Evolutionary conservation across 2,888 invertebrate genomes (phyloP).

Genomic region (Callimorpha dominula): DNA sequence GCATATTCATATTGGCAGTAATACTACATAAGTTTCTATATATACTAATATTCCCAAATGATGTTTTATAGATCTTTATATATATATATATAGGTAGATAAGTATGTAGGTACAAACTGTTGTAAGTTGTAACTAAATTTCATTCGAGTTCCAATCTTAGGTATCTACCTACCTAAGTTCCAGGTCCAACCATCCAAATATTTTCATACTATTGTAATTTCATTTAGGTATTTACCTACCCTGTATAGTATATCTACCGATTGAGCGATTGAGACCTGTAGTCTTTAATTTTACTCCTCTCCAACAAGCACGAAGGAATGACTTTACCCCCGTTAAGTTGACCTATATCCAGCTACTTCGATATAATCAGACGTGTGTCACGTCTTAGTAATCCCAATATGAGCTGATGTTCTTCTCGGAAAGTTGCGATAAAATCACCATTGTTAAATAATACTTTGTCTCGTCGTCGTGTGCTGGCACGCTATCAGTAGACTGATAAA

Average conservation of each 20-base stretch:
- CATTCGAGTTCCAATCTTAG: no score
- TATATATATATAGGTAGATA: no score
- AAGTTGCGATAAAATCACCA: slow-evolving; percentile 25
- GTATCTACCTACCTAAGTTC: background rate
- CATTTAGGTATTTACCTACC: background rate
- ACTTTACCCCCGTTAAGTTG: background rate
- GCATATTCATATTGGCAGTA: background rate
- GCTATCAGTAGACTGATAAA: slow-evolving; percentile 24
- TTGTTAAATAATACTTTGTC: slow-evolving; percentile 22
- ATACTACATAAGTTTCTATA: no score
- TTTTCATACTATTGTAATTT: background rate
- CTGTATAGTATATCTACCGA: background rate
- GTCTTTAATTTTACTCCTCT: background rate
- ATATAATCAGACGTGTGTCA: background rate
- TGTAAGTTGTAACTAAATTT: no score
- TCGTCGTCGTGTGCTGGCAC: background rate
- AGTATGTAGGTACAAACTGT: no score
- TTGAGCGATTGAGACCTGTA: background rate
- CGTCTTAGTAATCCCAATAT: background rate
- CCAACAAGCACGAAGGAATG: background rate
- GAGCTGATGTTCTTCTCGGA: slow-evolving; percentile 30
- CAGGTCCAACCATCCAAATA: background rate
- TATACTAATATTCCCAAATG: no score
- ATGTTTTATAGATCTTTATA: no score
- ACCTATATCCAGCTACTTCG: background rate